Percentiles rank a stretch among this genome's conserved stretches.
These are phyloP conservation scores for Malthinus seriepunctatus DNA, from an alignment of 2,888 invertebrate genomes.

Conservation along the genomic window DNA sequence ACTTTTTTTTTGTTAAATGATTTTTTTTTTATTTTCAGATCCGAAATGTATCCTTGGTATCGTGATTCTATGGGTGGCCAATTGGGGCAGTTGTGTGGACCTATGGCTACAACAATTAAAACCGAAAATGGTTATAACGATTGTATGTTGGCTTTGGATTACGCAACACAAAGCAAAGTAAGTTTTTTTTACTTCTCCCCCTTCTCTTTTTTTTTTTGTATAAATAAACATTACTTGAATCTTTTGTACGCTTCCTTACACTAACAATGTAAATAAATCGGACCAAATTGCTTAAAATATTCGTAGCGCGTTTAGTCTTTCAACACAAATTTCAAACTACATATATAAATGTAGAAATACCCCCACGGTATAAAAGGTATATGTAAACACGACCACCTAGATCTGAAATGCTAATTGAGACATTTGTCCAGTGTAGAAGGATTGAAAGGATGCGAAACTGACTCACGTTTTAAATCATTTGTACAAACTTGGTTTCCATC, in stretches of 20 bases:
- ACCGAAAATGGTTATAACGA: constrained; percentile 70
- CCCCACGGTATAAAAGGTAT: constrained; percentile 5
- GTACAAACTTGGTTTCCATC: constrained; percentile 23
- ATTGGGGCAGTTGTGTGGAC: constrained; percentile 60
- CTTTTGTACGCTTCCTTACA: background rate
- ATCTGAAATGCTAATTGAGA: constrained; percentile 31
- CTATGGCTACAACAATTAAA: constrained; percentile 64
- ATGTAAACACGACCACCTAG: constrained; percentile 27
- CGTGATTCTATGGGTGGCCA: constrained; percentile 62
- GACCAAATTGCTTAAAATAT: constrained; percentile 5
- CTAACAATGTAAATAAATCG: constrained; percentile 5
- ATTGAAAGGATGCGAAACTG: constrained; percentile 19
- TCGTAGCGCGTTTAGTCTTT: constrained; percentile 2
- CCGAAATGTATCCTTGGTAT: constrained; percentile 67
- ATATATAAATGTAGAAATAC: background rate
- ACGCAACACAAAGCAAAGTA: constrained; percentile 69
- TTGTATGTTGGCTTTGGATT: constrained; percentile 72
- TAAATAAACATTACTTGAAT: background rate
- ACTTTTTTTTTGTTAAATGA: background rate
- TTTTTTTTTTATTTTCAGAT: constrained; percentile 36
- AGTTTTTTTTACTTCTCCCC: constrained; percentile 36
- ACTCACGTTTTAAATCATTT: constrained; percentile 26
- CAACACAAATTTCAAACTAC: constrained; percentile 2
- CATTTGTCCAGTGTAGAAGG: constrained; percentile 27
- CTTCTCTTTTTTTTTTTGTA: background rate